phyloP scores from a whole-genome alignment of 2,113 vertebrate species.

The Hymenochirus boettgeri region DNA sequence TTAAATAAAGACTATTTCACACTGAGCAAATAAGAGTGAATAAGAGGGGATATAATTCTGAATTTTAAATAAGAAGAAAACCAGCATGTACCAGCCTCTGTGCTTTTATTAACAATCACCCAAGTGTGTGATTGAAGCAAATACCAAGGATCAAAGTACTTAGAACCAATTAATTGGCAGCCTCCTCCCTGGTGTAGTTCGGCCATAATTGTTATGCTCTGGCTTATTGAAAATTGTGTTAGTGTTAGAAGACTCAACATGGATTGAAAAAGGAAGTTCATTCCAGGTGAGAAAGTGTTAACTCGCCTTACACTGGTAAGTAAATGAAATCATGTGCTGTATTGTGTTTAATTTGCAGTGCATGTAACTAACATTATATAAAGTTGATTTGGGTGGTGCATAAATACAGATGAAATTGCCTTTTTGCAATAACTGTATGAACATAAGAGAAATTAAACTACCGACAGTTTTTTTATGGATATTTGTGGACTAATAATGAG shows the following conservation, averaged over 20 bases:
- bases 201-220: conserved; percentile 8
- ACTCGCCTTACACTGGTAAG: background rate
- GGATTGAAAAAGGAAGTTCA: background rate
- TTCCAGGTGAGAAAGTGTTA: background rate
- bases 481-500: too few species aligned
- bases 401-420: too few species aligned
- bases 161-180: conserved; percentile 12
- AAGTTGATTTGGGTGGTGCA: too few species aligned
- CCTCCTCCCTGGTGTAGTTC: conserved; percentile 23
- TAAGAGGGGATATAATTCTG: background rate
- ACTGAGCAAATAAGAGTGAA: background rate
- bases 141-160: conserved; percentile 29
- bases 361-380: too few species aligned
- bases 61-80: conserved; percentile 12
- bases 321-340: background rate
- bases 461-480: too few species aligned
- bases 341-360: background rate
- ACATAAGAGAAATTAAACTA: too few species aligned
- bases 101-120: conserved; percentile 19
- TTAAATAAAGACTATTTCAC: conserved; percentile 11
- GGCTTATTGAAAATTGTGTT: background rate
- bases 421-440: too few species aligned
- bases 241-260: background rate
- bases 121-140: conserved; percentile 24
- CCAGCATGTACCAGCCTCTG: conserved; percentile 13